Evolutionary conservation across 2,113 vertebrate species (phyloP).

Genomic region (Microcebus jonahi): DNA sequence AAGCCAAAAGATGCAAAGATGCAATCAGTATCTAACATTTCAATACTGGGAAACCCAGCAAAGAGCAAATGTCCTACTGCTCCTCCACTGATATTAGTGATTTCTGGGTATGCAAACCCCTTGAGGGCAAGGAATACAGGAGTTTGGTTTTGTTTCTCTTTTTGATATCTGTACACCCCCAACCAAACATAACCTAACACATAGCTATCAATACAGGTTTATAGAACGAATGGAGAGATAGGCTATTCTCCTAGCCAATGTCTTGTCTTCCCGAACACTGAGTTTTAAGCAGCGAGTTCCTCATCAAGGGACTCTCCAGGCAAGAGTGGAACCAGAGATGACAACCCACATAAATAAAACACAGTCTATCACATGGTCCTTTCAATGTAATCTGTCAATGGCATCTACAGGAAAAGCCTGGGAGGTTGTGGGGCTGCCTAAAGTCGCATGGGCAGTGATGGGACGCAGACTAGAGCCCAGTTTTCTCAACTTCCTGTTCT

Average conservation of each 20-base stretch:
- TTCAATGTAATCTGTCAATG: background rate
- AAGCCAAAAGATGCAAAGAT: slow-evolving; percentile 25
- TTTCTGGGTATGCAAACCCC: background rate
- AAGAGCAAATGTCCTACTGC: background rate
- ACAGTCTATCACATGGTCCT: background rate
- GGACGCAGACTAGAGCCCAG: background rate
- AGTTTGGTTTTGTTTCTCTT: background rate
- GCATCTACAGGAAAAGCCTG: background rate
- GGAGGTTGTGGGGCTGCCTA: background rate
- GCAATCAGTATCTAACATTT: background rate
- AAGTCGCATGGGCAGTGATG: background rate
- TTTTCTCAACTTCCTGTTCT: background rate
- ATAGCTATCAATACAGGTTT: slow-evolving; percentile 15
- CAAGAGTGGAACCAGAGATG: slow-evolving; percentile 37
- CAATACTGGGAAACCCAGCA: background rate
- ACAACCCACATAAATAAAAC: slow-evolving; percentile 9
- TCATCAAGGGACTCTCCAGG: background rate
- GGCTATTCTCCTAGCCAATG: background rate
- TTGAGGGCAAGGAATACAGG: background rate
- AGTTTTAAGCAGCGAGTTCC: background rate
- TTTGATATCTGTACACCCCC: background rate
- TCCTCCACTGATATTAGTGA: background rate
- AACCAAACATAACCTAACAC: background rate
- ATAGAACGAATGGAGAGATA: background rate
- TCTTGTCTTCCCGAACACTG: background rate